Evolutionary conservation across 2,888 invertebrate species (phyloP).

Genomic region (Gerris lacustris): DNA sequence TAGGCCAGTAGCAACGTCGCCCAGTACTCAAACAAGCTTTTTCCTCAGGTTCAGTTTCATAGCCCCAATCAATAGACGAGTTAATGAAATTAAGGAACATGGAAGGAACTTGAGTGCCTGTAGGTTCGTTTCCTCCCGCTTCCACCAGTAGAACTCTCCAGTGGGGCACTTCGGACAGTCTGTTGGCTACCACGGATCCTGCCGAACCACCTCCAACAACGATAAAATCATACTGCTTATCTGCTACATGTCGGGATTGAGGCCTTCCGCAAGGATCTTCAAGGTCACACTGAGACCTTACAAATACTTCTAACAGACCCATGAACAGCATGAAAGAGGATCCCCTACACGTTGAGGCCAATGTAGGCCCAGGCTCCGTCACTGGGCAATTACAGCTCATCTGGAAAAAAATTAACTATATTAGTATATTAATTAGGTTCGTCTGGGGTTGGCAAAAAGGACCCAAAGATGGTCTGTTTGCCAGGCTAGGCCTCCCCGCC

Average conservation of each 20-base stretch:
- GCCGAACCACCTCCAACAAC: constrained; percentile 61
- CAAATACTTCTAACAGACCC: constrained; percentile 74
- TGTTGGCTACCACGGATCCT: constrained; percentile 57
- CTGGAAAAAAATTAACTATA: constrained; percentile 32
- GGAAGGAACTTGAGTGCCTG: constrained; percentile 77
- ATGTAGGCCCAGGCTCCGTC: constrained; percentile 67
- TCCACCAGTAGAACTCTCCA: constrained; percentile 61
- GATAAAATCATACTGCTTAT: constrained; percentile 58
- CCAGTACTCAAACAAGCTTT: constrained; percentile 61
- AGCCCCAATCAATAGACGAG: constrained; percentile 78
- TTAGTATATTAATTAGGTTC: neutral
- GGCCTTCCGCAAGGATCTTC: constrained; percentile 76
- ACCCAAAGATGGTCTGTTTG: no score
- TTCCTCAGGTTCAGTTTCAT: constrained; percentile 70
- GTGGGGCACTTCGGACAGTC: constrained; percentile 58
- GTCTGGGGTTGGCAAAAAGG: neutral
- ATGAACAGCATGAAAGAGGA: constrained; percentile 79
- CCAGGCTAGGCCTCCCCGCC: no score
- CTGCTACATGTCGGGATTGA: constrained; percentile 35
- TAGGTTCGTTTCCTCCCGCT: constrained; percentile 74
- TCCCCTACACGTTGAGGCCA: constrained; percentile 73
- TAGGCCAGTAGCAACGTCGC: constrained; percentile 67
- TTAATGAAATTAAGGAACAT: constrained; percentile 80
- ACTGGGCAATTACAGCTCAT: constrained; percentile 65
- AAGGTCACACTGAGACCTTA: constrained; percentile 72